Evolutionary conservation across 1,140 invertebrate species (phyloP).

Genomic region (Drosophila orosa): DNA sequence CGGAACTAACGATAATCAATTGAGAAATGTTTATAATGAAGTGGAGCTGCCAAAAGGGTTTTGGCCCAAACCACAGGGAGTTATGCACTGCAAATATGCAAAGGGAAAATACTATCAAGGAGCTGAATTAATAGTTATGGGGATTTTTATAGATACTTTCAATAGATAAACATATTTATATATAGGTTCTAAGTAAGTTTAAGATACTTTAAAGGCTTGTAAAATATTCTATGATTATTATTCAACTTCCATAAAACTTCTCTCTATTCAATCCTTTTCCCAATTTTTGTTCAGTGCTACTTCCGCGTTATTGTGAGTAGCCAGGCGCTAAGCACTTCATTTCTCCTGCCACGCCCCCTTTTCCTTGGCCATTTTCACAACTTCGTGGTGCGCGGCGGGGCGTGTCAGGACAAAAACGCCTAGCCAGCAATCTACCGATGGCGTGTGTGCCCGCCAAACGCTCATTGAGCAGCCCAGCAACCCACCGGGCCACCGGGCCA

Average conservation of each 20-base stretch:
- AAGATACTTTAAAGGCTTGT: not conserved
- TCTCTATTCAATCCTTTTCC: not conserved
- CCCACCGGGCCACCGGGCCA: not conserved
- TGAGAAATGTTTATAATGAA: conserved; percentile 82
- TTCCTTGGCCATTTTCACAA: conserved; percentile 25
- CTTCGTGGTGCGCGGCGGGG: conserved; percentile 23
- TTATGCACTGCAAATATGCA: conserved; percentile 15
- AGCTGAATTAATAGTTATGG: too few species aligned
- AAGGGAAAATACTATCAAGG: not conserved
- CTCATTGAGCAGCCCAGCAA: conserved; percentile 49
- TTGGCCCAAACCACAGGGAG: conserved; percentile 2
- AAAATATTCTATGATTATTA: too few species aligned
- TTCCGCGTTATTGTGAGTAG: conserved; percentile 24
- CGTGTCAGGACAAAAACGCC: conserved; percentile 71
- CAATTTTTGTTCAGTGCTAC: conserved; percentile 7
- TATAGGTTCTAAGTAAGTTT: too few species aligned
- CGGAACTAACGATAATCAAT: conserved; percentile 77
- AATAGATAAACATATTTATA: not conserved
- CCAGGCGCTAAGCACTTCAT: conserved; percentile 72
- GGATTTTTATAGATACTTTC: not conserved
- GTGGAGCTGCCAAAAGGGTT: conserved; percentile 65
- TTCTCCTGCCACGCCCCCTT: conserved; percentile 37
- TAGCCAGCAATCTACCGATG: conserved; percentile 67
- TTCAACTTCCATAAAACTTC: not conserved
- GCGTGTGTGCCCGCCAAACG: conserved; percentile 33